Conservation (phyloP, 2,888 invertebrate species). For the Campoletis raptor region DNA sequence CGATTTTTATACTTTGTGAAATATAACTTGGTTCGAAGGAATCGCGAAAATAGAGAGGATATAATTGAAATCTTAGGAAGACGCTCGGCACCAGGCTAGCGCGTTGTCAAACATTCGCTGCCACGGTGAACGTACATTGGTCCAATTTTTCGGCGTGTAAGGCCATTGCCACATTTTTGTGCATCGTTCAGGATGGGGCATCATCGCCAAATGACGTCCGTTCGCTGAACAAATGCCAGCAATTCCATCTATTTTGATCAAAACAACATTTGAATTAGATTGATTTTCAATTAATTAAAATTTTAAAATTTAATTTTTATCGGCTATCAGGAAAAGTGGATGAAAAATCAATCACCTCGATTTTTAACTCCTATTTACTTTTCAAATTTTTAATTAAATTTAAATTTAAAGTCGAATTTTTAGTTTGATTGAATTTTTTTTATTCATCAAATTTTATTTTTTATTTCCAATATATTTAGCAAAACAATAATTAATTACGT, state of each 20-base stretch:
- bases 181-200: conserved; percentile 99
- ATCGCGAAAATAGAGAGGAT: neutral
- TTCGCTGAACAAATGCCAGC: conserved; percentile 96
- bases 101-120: conserved; percentile 96
- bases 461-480: neutral
- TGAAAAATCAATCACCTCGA: neutral
- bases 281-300: neutral
- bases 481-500: conserved; percentile 73
- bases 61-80: conserved; percentile 1
- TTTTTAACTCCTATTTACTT: too few species aligned
- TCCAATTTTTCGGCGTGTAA: conserved; percentile 86
- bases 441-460: too few species aligned
- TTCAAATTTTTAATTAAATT: neutral
- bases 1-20: neutral
- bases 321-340: neutral
- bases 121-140: conserved; percentile 93
- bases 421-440: too few species aligned
- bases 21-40: neutral
- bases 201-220: conserved; percentile 98
- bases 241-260: conserved; percentile 88
- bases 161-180: conserved; percentile 97
- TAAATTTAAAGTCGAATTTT: too few species aligned
- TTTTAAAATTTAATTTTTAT: neutral
- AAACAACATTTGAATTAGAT: neutral
- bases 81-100: conserved; percentile 87